A percentile compares a stretch with the other conserved stretches of the same genome.
Evolutionary conservation across 2,888 invertebrate genomes (phyloP).

Genomic region (Coremacera marginata): DNA sequence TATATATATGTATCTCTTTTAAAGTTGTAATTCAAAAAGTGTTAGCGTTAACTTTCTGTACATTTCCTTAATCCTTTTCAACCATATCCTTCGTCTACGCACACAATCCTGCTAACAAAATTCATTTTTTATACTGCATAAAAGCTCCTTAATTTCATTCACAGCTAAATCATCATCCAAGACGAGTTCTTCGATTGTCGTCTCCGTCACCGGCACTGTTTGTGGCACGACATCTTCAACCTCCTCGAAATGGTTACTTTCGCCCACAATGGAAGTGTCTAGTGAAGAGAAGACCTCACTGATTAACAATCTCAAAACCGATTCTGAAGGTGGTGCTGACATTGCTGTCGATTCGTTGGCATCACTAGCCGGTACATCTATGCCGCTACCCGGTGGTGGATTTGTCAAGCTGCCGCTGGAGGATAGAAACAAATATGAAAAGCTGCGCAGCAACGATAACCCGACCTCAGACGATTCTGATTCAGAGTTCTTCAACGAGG

Average conservation of each 20-base stretch:
- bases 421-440: slow-evolving; percentile 83
- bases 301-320: slow-evolving; percentile 61
- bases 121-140: slow-evolving; percentile 68
- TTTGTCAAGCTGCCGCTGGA: slow-evolving; percentile 77
- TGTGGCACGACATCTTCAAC: slow-evolving; percentile 60
- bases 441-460: slow-evolving; percentile 76
- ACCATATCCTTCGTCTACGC: slow-evolving; percentile 9
- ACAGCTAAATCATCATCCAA: slow-evolving; percentile 59
- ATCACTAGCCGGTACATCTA: slow-evolving; percentile 50
- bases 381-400: slow-evolving; percentile 62
- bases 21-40: too few relatives aligned
- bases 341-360: slow-evolving; percentile 41
- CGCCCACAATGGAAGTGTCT: slow-evolving; percentile 68
- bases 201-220: slow-evolving; percentile 41
- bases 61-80: slow-evolving; percentile 9
- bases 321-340: slow-evolving; percentile 56
- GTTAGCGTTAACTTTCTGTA: slow-evolving; percentile 22
- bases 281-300: slow-evolving; percentile 67
- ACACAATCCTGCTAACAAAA: slow-evolving; percentile 45
- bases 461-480: slow-evolving; percentile 72
- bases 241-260: slow-evolving; percentile 68
- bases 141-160: slow-evolving; percentile 57
- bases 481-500: slow-evolving; percentile 69
- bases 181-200: slow-evolving; percentile 6
- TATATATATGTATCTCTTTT: too few relatives aligned